phyloP scores from a whole-genome alignment of 2,113 vertebrate genomes.

The Petrocephalus zakoni region DNA sequence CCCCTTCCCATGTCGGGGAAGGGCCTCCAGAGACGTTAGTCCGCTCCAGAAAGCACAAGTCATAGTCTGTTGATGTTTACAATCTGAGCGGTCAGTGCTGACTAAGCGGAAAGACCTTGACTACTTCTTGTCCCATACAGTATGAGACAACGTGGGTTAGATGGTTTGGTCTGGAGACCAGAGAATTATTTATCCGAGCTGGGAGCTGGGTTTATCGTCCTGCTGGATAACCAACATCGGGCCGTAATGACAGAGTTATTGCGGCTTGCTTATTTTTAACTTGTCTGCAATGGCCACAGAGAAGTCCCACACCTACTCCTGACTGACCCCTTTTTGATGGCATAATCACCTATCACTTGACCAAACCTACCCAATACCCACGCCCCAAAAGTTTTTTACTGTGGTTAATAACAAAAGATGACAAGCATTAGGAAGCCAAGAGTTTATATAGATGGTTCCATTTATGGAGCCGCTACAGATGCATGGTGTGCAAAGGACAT shows the following conservation, averaged over 20 bases:
- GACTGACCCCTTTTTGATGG: not conserved
- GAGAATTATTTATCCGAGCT: slow-evolving; percentile 12
- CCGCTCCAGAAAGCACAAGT: not conserved
- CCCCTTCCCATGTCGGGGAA: not conserved
- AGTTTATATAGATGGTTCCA: too few relatives aligned
- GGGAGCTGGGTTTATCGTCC: not conserved
- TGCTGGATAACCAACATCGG: not conserved
- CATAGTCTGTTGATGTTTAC: not conserved
- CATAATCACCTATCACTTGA: not conserved
- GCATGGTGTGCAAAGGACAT: not conserved
- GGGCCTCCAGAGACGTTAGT: not conserved
- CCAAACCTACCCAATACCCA: not conserved
- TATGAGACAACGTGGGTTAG: not conserved
- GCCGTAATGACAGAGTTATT: slow-evolving; percentile 11
- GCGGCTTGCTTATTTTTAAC: slow-evolving; percentile 1
- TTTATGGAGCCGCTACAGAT: not conserved
- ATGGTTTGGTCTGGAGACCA: not conserved
- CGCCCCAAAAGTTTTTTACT: not conserved
- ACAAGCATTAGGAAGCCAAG: not conserved
- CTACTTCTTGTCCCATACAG: not conserved
- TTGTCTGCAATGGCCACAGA: not conserved
- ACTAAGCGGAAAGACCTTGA: not conserved
- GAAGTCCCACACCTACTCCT: not conserved
- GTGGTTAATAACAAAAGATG: not conserved
- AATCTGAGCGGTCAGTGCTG: not conserved